These are phyloP conservation scores for Rhinoderma darwinii DNA, from an alignment of 2,113 vertebrate species.

Conservation along the genomic window DNA sequence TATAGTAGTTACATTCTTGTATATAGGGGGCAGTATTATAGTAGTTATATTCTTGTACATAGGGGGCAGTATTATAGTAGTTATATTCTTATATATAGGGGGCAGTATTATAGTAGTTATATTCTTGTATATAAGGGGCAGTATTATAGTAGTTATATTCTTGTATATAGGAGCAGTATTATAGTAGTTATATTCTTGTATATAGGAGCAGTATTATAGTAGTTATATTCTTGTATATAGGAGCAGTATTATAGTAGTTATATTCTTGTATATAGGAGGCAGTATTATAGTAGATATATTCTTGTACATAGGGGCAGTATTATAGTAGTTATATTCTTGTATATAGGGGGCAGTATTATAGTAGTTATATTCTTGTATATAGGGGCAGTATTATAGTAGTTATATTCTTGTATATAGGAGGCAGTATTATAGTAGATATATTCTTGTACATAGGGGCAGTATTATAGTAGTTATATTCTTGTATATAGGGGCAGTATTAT, in stretches of 20 bases:
- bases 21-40: background rate
- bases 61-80: slow-evolving; percentile 21
- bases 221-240: too few relatives aligned
- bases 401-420: background rate
- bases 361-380: background rate
- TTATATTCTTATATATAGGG: slow-evolving; percentile 10
- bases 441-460: background rate
- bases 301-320: background rate
- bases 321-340: slow-evolving; percentile 12
- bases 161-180: slow-evolving; percentile 13
- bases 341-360: background rate
- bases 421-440: background rate
- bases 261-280: background rate
- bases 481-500: background rate
- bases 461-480: slow-evolving; percentile 9
- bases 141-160: slow-evolving; percentile 15
- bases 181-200: slow-evolving; percentile 15
- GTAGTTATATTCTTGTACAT: too few relatives aligned
- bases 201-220: too few relatives aligned
- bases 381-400: background rate
- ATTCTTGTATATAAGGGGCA: background rate
- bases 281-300: slow-evolving; percentile 17
- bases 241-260: slow-evolving; percentile 4
- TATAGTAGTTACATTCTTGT: slow-evolving; percentile 5
- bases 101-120: background rate